phyloP scores from a whole-genome alignment of 92 coral and sea anemone genomes.

The Parazoanthus atlanticus region DNA sequence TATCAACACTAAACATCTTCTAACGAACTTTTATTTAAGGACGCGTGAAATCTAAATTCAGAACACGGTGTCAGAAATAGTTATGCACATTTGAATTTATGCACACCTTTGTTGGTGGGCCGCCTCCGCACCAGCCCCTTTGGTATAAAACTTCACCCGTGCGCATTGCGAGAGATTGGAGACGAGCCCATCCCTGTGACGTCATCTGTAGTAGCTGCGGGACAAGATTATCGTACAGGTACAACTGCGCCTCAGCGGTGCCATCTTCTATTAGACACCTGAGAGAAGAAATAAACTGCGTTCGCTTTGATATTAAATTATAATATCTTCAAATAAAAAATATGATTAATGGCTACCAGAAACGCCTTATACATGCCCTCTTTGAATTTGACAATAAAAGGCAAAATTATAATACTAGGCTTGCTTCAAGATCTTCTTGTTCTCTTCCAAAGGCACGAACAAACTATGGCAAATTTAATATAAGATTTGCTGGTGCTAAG shows the following conservation, averaged over 20 bases:
- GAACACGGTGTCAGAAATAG: background rate
- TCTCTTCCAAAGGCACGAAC: too few relatives aligned
- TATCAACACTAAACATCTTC: too few relatives aligned
- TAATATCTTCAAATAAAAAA: background rate
- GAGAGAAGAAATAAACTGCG: background rate
- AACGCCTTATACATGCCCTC: too few relatives aligned
- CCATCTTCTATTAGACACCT: constrained; percentile 97
- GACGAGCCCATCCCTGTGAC: constrained; percentile 60
- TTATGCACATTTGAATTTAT: background rate
- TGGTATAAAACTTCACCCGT: constrained; percentile 76
- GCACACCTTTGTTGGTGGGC: constrained; percentile 44
- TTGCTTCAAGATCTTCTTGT: too few relatives aligned
- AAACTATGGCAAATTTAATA: too few relatives aligned
- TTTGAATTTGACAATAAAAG: too few relatives aligned
- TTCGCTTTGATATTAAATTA: background rate
- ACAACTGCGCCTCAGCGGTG: constrained; percentile 86
- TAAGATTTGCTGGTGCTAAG: too few relatives aligned
- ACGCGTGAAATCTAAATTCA: background rate
- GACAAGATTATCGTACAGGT: constrained; percentile 70
- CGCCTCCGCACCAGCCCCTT: constrained; percentile 59
- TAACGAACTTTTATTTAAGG: background rate
- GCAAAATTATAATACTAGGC: too few relatives aligned
- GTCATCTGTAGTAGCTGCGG: constrained; percentile 65
- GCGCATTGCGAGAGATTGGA: constrained; percentile 68
- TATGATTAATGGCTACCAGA: too few relatives aligned